These are phyloP conservation scores for Patagioenas fasciata DNA, from an alignment of 2,113 vertebrate species.

Conservation along the genomic window DNA sequence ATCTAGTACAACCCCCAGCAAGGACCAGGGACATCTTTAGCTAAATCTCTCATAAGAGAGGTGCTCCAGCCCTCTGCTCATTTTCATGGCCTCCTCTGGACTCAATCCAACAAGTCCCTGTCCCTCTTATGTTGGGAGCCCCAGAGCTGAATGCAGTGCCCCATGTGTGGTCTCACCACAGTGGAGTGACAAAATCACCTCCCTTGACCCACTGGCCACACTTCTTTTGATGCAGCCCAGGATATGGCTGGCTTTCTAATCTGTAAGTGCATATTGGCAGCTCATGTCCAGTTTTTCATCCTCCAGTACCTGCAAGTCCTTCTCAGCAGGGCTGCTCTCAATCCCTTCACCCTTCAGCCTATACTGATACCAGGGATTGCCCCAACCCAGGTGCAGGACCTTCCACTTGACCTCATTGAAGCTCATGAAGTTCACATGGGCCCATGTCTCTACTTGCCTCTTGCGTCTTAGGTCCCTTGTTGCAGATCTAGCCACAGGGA, in stretches of 20 bases:
- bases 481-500: not conserved
- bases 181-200: too few relatives aligned
- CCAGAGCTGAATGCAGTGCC: too few relatives aligned
- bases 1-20: not conserved
- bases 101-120: too few relatives aligned
- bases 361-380: not conserved
- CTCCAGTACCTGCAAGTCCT: not conserved
- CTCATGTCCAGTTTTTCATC: not conserved
- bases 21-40: not conserved
- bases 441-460: not conserved
- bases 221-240: not conserved
- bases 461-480: rapidly evolving
- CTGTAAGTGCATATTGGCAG: not conserved
- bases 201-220: too few relatives aligned
- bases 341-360: not conserved
- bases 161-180: too few relatives aligned
- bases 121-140: too few relatives aligned
- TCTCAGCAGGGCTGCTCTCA: not conserved
- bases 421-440: not conserved
- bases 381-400: too few relatives aligned
- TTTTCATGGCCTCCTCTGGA: too few relatives aligned
- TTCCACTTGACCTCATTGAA: not conserved
- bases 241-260: not conserved
- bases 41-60: too few relatives aligned
- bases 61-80: too few relatives aligned